Evolutionary conservation across 2,113 vertebrate genomes (phyloP).

Genomic region (Neogobius melanostomus): DNA sequence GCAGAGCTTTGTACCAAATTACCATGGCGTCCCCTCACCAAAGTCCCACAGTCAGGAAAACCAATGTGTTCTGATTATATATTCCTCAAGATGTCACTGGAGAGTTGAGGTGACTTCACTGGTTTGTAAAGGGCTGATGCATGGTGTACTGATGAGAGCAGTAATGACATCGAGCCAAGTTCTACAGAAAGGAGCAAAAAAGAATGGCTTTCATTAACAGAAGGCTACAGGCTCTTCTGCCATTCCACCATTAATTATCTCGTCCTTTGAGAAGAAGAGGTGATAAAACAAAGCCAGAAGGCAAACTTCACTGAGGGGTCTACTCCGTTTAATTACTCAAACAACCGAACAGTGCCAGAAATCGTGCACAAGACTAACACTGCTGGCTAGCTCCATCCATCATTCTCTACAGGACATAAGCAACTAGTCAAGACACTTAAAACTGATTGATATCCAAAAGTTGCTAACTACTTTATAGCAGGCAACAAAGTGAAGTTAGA

Average conservation of each 20-base stretch:
- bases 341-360: constrained; percentile 66
- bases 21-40: no score
- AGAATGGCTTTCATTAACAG: constrained; percentile 70
- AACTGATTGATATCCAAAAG: neutral
- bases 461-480: neutral
- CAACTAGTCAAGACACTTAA: neutral
- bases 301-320: constrained; percentile 50
- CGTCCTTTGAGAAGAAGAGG: constrained; percentile 65
- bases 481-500: neutral
- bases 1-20: no score
- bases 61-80: no score
- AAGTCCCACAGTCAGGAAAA: no score
- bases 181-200: constrained; percentile 58
- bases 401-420: constrained; percentile 22
- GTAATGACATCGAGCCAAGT: constrained; percentile 25
- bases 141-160: neutral
- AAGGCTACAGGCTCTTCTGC: constrained; percentile 48
- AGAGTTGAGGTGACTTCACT: no score
- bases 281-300: constrained; percentile 51
- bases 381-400: constrained; percentile 36
- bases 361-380: constrained; percentile 44
- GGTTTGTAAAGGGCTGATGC: neutral
- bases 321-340: constrained; percentile 66
- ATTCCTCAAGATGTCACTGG: neutral
- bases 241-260: constrained; percentile 73